Conservation (phyloP, 2,113 vertebrate species). For the Mungos mungo region DNA sequence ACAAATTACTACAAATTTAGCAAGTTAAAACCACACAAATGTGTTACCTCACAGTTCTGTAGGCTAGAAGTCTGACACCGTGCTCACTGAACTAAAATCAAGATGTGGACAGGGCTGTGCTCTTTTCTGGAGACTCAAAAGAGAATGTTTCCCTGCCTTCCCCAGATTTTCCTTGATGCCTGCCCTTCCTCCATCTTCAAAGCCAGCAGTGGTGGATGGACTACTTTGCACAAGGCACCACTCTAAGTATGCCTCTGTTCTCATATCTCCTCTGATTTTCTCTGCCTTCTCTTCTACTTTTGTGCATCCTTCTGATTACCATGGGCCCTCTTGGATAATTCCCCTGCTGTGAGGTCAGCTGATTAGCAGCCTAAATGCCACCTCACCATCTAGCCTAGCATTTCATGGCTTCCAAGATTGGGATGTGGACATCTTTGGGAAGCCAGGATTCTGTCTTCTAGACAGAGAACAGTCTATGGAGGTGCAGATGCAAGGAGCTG, state of each 20-base stretch:
- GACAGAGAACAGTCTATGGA: neutral
- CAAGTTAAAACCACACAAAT: neutral
- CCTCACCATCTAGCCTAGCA: neutral
- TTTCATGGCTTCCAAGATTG: neutral
- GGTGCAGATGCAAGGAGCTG: neutral
- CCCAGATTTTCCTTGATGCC: neutral
- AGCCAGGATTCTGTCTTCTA: neutral
- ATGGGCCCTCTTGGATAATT: too few relatives aligned
- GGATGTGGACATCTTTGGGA: neutral
- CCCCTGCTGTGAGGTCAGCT: neutral
- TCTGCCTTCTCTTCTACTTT: neutral
- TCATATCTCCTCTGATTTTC: neutral
- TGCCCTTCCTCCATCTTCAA: neutral
- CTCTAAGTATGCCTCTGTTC: neutral
- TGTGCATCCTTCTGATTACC: neutral
- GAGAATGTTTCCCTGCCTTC: neutral
- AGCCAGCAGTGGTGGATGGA: too few relatives aligned
- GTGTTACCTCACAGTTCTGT: neutral
- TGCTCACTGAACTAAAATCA: neutral
- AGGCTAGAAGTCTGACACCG: fast-evolving
- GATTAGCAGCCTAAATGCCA: neutral
- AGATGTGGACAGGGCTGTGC: neutral
- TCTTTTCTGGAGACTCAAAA: neutral
- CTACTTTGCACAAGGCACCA: fast-evolving
- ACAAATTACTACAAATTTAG: neutral